These are phyloP conservation scores for Alauda arvensis DNA, from an alignment of 2,797 vertebrate genomes.

Conservation along the genomic window DNA sequence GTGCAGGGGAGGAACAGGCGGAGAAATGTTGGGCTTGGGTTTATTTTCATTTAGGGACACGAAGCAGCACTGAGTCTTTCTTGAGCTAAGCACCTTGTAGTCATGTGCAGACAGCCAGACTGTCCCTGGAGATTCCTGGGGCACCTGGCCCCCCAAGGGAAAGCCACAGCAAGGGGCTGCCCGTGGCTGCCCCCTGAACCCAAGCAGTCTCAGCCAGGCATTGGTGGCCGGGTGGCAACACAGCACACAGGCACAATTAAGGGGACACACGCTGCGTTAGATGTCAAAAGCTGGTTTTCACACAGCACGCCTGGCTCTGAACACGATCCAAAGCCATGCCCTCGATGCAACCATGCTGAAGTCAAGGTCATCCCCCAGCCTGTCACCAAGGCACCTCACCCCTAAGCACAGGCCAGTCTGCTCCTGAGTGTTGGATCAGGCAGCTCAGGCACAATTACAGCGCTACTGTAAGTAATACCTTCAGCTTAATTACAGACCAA, in stretches of 20 bases:
- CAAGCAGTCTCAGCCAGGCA: not conserved
- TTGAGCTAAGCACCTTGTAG: not conserved
- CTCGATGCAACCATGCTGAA: fast-evolving
- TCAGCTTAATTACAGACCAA: not conserved
- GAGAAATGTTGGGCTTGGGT: not conserved
- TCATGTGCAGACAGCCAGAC: not conserved
- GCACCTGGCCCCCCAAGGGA: not conserved
- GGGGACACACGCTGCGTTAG: not conserved
- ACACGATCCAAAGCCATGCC: not conserved
- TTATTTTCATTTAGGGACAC: not conserved
- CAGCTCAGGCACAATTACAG: not conserved
- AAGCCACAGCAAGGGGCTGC: not conserved
- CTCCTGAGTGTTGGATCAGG: not conserved
- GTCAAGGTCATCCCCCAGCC: constrained; percentile 29
- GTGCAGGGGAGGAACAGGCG: not conserved
- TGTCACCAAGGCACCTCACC: not conserved
- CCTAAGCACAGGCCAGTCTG: not conserved
- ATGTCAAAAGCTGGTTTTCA: not conserved
- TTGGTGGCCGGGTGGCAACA: fast-evolving
- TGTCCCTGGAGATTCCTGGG: not conserved
- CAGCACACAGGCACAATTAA: not conserved
- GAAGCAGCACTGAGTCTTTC: not conserved
- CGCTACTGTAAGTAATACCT: constrained; percentile 21
- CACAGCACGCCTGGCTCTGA: not conserved
- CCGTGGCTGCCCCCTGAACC: not conserved